A percentile compares a stretch with the other conserved stretches of the same genome.
Evolutionary conservation across 1,140 invertebrate genomes (phyloP).

Genomic region (Drosophila virilis): DNA sequence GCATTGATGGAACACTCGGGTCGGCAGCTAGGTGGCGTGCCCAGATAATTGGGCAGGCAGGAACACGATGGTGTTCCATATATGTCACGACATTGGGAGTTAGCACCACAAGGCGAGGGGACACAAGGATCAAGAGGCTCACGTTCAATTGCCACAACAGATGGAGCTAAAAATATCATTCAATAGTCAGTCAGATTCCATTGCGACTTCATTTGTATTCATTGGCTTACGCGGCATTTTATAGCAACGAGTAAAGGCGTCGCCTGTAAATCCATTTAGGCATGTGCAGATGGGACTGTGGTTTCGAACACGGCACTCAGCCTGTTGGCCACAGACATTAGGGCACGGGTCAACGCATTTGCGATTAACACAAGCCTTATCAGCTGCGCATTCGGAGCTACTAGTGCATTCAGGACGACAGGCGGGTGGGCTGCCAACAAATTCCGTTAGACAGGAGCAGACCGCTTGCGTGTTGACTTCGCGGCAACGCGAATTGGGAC

Average conservation of each 20-base stretch:
- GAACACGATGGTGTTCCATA: constrained; percentile 92
- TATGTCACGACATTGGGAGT: constrained; percentile 90
- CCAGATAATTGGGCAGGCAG: constrained; percentile 90
- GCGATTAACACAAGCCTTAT: constrained; percentile 91
- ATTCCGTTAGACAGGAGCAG: constrained; percentile 90
- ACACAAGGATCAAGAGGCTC: constrained; percentile 88
- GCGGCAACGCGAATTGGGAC: constrained; percentile 87
- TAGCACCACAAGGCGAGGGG: constrained; percentile 93
- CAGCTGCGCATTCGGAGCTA: constrained; percentile 91
- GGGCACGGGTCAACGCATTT: constrained; percentile 93
- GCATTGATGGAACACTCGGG: constrained; percentile 93
- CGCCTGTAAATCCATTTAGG: constrained; percentile 89
- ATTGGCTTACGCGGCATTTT: constrained; percentile 85
- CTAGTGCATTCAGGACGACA: constrained; percentile 90
- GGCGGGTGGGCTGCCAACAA: constrained; percentile 90
- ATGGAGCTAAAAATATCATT: constrained; percentile 46
- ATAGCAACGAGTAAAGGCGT: constrained; percentile 86
- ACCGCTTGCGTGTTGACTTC: constrained; percentile 88
- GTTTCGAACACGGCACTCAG: constrained; percentile 90
- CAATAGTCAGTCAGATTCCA: background rate
- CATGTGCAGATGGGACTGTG: constrained; percentile 91
- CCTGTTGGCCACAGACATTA: constrained; percentile 91
- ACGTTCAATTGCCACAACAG: constrained; percentile 57
- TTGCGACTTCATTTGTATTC: constrained; percentile 41
- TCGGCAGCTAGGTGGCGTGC: constrained; percentile 90